phyloP scores from a whole-genome alignment of 1,140 invertebrate genomes.

The Drosophila azteca region DNA sequence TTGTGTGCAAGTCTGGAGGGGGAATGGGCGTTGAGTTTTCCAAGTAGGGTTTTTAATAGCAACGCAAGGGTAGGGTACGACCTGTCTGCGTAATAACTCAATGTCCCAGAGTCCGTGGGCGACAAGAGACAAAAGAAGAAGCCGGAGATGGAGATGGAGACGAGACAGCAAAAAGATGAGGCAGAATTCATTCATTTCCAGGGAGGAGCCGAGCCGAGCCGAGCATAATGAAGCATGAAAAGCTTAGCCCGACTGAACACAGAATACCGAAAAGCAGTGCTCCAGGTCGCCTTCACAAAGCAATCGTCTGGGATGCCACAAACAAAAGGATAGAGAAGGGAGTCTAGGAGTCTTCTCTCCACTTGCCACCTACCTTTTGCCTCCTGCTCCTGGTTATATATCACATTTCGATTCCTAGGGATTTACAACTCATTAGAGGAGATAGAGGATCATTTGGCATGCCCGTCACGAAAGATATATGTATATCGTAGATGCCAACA shows the following conservation, averaged over 20 bases:
- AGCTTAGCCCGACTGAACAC: conserved; percentile 43
- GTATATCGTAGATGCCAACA: conserved; percentile 19
- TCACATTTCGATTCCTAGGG: conserved; percentile 30
- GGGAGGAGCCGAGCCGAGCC: conserved; percentile 23
- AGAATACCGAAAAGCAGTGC: conserved; percentile 13
- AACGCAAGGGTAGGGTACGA: background rate
- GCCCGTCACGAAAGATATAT: conserved; percentile 46
- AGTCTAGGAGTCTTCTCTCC: too few species aligned
- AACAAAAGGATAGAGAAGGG: conserved; percentile 29
- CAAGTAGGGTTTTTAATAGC: conserved; percentile 7
- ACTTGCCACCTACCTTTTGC: too few species aligned
- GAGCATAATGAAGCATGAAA: conserved; percentile 69
- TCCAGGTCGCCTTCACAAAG: conserved; percentile 31
- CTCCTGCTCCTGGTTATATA: conserved; percentile 6
- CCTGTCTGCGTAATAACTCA: conserved; percentile 72
- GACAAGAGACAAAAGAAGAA: conserved; percentile 54
- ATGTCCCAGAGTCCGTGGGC: conserved; percentile 42
- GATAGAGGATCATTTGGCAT: conserved; percentile 57
- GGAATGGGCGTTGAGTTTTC: conserved; percentile 1
- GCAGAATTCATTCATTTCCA: conserved; percentile 44
- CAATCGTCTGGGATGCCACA: conserved; percentile 32
- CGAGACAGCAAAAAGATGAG: background rate
- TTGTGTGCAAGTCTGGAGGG: conserved; percentile 4
- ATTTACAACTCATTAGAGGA: conserved; percentile 62
- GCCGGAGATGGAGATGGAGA: conserved; percentile 20